Base-by-base conservation (phyloP, 2,888 invertebrate genomes). In the Ectobius pallidus region DNA sequence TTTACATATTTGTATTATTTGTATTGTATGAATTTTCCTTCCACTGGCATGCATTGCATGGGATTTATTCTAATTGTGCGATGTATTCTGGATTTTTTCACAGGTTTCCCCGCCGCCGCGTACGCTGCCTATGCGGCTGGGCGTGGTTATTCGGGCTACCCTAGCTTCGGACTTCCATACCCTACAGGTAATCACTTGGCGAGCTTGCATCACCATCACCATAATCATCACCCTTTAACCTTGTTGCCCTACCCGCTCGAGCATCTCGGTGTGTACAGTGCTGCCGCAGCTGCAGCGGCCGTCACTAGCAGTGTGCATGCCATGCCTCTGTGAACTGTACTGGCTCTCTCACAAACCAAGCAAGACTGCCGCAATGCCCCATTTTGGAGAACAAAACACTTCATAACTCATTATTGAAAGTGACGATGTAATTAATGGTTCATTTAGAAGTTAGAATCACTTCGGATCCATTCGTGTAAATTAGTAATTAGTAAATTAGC, bases 141-240 rank as follows among this genome's bases (percentile, higher is more conserved):
- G 86, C 93, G 96, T 87, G 94, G 96, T 85, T 96, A 95, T 89
- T 95, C 95, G 88, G 95, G 95, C 89, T 96, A 96, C 90, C 95
- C 96, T 88, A 94, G 95, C 91, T 96, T 96, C 90, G 95, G 96
- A 90, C 94, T 96, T 87, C 96, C 96, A 85, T 96, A 96, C 88
- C 96, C 96, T 85, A 93, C 96, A 94, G 95, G 95, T 95, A 94
- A 95, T 90, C 86, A 90, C 87, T 89, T 91, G 87, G 87, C 89
- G 88, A 91, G 90, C 89, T 89, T 91, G 88, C 90, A 90, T 87
- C 89, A 88, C 85, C 81, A 87, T 86, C 87, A 83, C 80, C 83
- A 83, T 79, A 69, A 69, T 39, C 72, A 75, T 75, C 83, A 84
- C 75, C 80, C 77, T 72, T 77, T 78, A 73, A 78, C 78, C 70